Evolutionary conservation across 2,888 invertebrate species (phyloP), one percentile per base, ranked within the genome.

Genomic region (Phasia obesa): DNA sequence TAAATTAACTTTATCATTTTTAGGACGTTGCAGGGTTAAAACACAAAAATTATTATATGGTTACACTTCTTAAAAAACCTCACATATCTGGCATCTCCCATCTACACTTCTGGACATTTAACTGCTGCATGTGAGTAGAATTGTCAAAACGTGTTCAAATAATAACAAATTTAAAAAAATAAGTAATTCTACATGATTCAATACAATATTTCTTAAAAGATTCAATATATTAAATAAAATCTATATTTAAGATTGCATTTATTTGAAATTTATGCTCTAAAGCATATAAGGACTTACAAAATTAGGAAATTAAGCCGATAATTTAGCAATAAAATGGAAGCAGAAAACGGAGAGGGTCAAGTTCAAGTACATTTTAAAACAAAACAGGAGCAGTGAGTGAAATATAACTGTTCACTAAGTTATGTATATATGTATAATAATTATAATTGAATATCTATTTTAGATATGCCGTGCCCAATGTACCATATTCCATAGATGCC

Each of bases 391-490:
- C 93, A 94, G 97, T 96, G 92, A 93, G 95, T 86, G 11, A 59
- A 35, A 55, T 42, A 25, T 6, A 21, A 17, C 4, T 17, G 1
- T 17, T 7, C 17, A n/a, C n/a, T n/a, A n/a, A n/a, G n/a, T 7
- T 17, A 19, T 15, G 9, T 7, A n/a, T 19, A 17, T 4, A 4
- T n/a, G 0, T 13, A 49, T 11, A 47, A 25, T 21, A 5, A 7
- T 3, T 7, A 55, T 1, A 6, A 17, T 4, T 15, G 1, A 44
- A 25, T 62, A 31, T 25, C 13, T 64, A 7, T n/a, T 11, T 17
- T 90, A 98, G 98, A 86, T 97, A 95, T 93, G 96, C 97, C 7
- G 95, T 98, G 59, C 95, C 97, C 6, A 96, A 97, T 90, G 94
- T 94, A 85, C 96, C 97, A 0, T 95, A 96, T 88, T 95, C 97